phyloP scores from a whole-genome alignment of 1,140 invertebrate genomes.

The Babylonia areolata region DNA sequence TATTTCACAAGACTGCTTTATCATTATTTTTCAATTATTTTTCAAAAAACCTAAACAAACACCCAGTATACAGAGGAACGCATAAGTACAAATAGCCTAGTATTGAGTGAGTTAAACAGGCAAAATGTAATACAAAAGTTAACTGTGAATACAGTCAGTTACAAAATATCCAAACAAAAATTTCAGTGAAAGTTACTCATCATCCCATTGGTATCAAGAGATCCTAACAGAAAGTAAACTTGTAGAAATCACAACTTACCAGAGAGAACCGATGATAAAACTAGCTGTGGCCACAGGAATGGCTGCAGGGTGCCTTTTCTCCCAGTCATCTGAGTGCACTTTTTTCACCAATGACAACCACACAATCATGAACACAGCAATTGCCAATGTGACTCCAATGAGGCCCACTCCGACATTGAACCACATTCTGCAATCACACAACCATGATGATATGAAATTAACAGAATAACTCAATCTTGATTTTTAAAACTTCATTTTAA shows the following conservation, averaged over 20 bases:
- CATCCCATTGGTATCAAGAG: no score
- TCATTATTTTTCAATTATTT: no score
- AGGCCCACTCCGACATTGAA: constrained; percentile 67
- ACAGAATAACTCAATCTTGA: no score
- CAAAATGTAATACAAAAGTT: no score
- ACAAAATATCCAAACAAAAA: neutral
- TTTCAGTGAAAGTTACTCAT: neutral
- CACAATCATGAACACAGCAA: constrained; percentile 70
- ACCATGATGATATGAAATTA: neutral
- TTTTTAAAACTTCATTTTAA: no score
- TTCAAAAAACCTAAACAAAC: no score
- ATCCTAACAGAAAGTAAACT: neutral
- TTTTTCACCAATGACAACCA: constrained; percentile 72
- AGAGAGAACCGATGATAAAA: constrained; percentile 69
- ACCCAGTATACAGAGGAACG: no score
- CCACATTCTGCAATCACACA: constrained; percentile 61
- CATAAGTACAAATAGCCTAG: no score
- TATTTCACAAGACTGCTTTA: no score
- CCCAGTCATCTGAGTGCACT: constrained; percentile 73
- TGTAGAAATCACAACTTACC: constrained; percentile 70
- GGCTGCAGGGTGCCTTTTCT: constrained; percentile 66
- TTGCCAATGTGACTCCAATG: constrained; percentile 64
- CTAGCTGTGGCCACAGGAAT: constrained; percentile 73
- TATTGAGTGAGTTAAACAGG: no score
- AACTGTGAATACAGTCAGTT: neutral